Percentiles rank a stretch among this genome's conserved stretches.
Conservation (phyloP, 1,140 invertebrate genomes). For the Pseudobourletiella spinata region DNA sequence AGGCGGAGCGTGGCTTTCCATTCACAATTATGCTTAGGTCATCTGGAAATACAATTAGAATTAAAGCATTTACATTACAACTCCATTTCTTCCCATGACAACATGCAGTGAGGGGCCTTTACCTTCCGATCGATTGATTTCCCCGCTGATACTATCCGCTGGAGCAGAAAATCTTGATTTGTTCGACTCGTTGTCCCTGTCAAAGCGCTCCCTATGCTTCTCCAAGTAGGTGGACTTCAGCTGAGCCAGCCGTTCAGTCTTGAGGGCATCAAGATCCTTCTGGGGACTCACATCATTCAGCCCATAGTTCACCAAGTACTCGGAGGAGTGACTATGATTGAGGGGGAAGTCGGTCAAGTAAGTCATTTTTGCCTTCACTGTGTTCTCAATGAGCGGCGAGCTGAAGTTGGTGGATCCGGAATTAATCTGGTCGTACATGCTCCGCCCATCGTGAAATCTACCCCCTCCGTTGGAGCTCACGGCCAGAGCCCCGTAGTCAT, state of each 20-base stretch:
- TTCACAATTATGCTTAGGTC: not conserved
- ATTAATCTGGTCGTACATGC: not conserved
- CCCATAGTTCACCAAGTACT: constrained; percentile 14
- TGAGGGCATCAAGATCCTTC: constrained; percentile 26
- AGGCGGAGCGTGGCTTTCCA: constrained; percentile 5
- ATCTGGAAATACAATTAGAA: constrained; percentile 8
- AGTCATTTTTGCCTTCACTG: constrained; percentile 31
- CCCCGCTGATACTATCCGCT: constrained; percentile 16
- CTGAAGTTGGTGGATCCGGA: not conserved
- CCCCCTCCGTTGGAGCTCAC: not conserved
- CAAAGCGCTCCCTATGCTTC: constrained; percentile 18
- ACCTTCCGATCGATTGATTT: constrained; percentile 19
- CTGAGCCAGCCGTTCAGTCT: constrained; percentile 34
- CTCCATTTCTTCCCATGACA: not conserved
- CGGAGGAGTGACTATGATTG: constrained; percentile 25
- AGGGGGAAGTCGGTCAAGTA: constrained; percentile 34
- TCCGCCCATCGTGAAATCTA: not conserved
- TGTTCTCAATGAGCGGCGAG: constrained; percentile 28
- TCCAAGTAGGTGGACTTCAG: constrained; percentile 35
- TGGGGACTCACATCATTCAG: not conserved
- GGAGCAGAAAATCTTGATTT: constrained; percentile 16
- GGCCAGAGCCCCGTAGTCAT: constrained; percentile 10
- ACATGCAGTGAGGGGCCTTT: too few relatives aligned
- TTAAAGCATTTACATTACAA: not conserved
- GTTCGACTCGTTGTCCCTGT: not conserved